A percentile compares a stretch with the other conserved stretches of the same genome.
Conservation (phyloP, 2,888 invertebrate species). For the Protula sp. region DNA sequence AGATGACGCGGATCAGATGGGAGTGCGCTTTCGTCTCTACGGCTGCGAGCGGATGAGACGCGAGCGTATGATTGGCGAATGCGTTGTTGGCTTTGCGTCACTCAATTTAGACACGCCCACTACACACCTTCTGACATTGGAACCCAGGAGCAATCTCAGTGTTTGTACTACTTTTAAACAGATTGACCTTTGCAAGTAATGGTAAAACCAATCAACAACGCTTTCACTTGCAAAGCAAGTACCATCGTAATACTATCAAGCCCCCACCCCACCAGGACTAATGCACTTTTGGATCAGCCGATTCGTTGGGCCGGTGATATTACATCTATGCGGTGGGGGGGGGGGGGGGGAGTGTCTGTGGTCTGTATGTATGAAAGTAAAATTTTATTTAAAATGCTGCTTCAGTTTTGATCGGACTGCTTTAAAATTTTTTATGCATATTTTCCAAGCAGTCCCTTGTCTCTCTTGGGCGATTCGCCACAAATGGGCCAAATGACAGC, state of each 20-base stretch:
- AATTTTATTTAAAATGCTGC: too few species aligned
- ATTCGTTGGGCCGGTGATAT: too few species aligned
- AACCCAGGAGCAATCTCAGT: slow-evolving; percentile 56
- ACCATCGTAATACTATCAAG: too few species aligned
- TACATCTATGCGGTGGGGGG: too few species aligned
- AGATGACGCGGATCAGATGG: slow-evolving; percentile 90
- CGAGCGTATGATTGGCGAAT: slow-evolving; percentile 85
- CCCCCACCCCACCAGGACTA: neutral
- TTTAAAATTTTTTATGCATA: too few species aligned
- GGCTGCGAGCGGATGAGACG: slow-evolving; percentile 89
- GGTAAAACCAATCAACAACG: neutral
- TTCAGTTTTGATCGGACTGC: too few species aligned
- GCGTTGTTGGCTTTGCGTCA: slow-evolving; percentile 80
- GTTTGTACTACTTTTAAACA: slow-evolving; percentile 36
- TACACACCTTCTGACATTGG: slow-evolving; percentile 81
- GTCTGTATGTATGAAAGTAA: too few species aligned
- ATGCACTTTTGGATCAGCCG: neutral
- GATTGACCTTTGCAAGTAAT: too few species aligned
- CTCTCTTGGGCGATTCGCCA: too few species aligned
- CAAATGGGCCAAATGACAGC: too few species aligned
- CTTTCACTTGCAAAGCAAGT: neutral
- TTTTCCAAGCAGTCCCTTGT: too few species aligned
- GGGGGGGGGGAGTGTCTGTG: too few species aligned
- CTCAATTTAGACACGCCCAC: slow-evolving; percentile 86
- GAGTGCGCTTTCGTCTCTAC: slow-evolving; percentile 81